Evolutionary conservation across 2,113 vertebrate genomes (phyloP).

Genomic region (Nicator chloris): DNA sequence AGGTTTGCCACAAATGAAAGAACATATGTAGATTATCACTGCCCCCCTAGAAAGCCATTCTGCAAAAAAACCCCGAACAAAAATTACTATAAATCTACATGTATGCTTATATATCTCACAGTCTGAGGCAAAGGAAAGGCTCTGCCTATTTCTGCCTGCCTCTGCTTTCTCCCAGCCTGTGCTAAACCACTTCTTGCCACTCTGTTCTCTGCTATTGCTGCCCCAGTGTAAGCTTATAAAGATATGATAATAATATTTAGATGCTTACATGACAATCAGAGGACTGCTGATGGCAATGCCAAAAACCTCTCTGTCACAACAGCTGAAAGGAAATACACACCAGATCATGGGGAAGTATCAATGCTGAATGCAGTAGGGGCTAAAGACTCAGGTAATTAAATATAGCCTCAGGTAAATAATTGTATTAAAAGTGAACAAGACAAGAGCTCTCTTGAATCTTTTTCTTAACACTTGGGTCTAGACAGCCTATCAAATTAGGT

Average conservation of each 20-base stretch:
- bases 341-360: not conserved
- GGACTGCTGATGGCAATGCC: not conserved
- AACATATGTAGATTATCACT: not conserved
- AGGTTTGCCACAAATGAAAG: not conserved
- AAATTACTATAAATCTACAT: not conserved
- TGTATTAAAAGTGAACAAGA: not conserved
- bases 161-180: not conserved
- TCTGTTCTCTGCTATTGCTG: not conserved
- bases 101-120: not conserved
- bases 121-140: not conserved
- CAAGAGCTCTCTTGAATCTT: not conserved
- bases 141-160: not conserved
- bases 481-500: not conserved
- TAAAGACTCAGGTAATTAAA: not conserved
- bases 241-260: not conserved
- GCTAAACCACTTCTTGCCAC: not conserved
- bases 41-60: not conserved
- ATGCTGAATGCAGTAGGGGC: not conserved
- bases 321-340: not conserved
- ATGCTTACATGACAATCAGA: not conserved
- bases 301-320: not conserved
- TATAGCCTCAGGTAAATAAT: not conserved
- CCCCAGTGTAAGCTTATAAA: accelerated
- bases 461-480: not conserved
- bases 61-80: not conserved